Percentiles rank a stretch among this genome's conserved stretches.
phyloP scores from a whole-genome alignment of 1,140 invertebrate species.

The Cyclargus thomasi region DNA sequence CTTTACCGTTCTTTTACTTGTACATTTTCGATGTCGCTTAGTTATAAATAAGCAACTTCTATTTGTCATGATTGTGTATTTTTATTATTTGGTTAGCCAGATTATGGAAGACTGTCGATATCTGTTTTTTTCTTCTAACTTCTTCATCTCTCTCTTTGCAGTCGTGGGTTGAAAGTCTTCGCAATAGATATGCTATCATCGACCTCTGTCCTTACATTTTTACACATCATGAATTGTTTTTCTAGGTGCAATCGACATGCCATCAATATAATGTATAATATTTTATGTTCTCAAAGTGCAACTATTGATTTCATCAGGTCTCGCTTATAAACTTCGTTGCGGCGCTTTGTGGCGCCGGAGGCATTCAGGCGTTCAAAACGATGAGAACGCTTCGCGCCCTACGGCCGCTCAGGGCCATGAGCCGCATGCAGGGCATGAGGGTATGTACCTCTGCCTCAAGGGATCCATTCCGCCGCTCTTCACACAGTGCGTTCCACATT shows the following conservation, averaged over 20 bases:
- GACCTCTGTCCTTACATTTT: constrained; percentile 6
- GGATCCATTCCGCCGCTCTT: constrained; percentile 40
- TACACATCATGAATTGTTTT: constrained; percentile 19
- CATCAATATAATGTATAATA: constrained; percentile 14
- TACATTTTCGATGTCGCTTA: constrained; percentile 19
- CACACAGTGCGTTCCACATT: constrained; percentile 31
- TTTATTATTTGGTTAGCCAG: constrained; percentile 2
- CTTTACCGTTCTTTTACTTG: constrained; percentile 4
- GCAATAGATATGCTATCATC: constrained; percentile 8
- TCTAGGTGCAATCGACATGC: constrained; percentile 16
- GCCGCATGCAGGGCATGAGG: constrained; percentile 98
- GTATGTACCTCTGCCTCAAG: constrained; percentile 80
- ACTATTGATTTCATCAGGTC: constrained; percentile 82
- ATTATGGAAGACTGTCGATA: constrained; percentile 2
- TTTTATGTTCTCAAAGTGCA: constrained; percentile 30
- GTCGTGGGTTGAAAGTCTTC: constrained; percentile 34
- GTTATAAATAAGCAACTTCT: constrained; percentile 12
- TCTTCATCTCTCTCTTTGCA: constrained; percentile 15
- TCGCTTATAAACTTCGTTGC: constrained; percentile 98
- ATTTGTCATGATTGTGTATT: constrained; percentile 6
- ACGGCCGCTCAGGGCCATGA: constrained; percentile 95
- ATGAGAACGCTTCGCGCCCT: constrained; percentile 96
- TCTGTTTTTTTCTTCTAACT: constrained; percentile 23
- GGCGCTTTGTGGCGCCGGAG: constrained; percentile 92
- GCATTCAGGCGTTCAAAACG: constrained; percentile 98